A percentile compares a stretch with the other conserved stretches of the same genome.
These are phyloP conservation scores for Papilio demoleus DNA, from an alignment of 2,888 invertebrate genomes.

Conservation along the genomic window DNA sequence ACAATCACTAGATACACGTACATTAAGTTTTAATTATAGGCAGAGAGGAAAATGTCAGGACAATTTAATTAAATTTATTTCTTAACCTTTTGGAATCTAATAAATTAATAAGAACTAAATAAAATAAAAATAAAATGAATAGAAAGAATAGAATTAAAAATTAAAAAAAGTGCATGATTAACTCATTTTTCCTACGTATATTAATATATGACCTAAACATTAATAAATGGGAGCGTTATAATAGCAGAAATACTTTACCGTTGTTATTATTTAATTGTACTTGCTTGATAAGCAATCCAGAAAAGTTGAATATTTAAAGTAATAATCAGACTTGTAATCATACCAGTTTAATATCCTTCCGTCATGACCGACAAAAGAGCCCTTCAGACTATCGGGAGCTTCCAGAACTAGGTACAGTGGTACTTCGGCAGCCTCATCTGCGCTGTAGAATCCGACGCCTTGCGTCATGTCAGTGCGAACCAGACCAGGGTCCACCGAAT, in stretches of 20 bases:
- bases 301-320: conserved; percentile 66
- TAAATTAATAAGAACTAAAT: too few species aligned
- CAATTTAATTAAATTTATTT: too few species aligned
- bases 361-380: conserved; percentile 85
- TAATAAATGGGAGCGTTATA: too few species aligned
- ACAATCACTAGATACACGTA: conserved; percentile 86
- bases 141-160: too few species aligned
- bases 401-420: conserved; percentile 80
- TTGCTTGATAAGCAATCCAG: background rate
- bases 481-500: conserved; percentile 88
- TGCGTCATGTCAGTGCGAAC: conserved; percentile 90
- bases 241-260: background rate
- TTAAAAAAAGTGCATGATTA: too few species aligned
- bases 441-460: conserved; percentile 81
- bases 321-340: conserved; percentile 60
- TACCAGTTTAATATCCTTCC: conserved; percentile 82
- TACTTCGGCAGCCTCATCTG: conserved; percentile 83
- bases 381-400: conserved; percentile 80
- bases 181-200: too few species aligned
- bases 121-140: too few species aligned
- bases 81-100: too few species aligned
- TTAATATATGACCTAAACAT: too few species aligned
- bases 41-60: too few species aligned
- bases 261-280: background rate
- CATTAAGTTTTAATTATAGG: too few species aligned